These are phyloP conservation scores for Phrynosoma platyrhinos DNA, from an alignment of 2,113 vertebrate species.

Conservation along the genomic window DNA sequence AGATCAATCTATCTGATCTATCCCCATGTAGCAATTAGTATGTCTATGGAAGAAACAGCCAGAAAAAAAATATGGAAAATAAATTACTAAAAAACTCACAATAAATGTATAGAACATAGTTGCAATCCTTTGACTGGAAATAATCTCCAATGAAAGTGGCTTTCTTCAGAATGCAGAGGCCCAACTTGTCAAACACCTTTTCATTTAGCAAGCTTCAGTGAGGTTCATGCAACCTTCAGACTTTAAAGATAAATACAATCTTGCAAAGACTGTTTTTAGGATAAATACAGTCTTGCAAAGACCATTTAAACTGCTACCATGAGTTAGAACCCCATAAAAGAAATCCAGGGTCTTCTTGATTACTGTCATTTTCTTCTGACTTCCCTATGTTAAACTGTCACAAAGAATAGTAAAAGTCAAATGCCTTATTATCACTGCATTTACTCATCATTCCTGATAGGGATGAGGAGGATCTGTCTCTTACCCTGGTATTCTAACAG, in stretches of 20 bases:
- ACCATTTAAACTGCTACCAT: neutral
- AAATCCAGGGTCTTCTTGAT: neutral
- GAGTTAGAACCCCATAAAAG: neutral
- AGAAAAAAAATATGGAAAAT: no score
- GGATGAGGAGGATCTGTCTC: neutral
- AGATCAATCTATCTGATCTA: no score
- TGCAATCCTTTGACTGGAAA: neutral
- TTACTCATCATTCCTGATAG: neutral
- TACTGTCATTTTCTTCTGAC: neutral
- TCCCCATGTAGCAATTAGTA: no score
- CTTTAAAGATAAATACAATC: neutral
- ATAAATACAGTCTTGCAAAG: neutral
- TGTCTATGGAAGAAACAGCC: no score
- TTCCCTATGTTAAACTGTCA: neutral
- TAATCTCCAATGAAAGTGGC: no score
- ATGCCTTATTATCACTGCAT: neutral
- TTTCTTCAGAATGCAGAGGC: no score
- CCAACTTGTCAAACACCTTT: no score
- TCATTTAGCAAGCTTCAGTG: neutral
- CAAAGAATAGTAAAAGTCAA: neutral
- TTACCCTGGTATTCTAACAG: no score
- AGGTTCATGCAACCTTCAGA: neutral
- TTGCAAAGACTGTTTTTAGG: neutral
- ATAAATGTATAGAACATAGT: neutral
- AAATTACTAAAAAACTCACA: neutral